A percentile compares a stretch with the other conserved stretches of the same genome.
phyloP scores from a whole-genome alignment of 2,797 vertebrate species.

The Rhynchonycteris naso region DNA sequence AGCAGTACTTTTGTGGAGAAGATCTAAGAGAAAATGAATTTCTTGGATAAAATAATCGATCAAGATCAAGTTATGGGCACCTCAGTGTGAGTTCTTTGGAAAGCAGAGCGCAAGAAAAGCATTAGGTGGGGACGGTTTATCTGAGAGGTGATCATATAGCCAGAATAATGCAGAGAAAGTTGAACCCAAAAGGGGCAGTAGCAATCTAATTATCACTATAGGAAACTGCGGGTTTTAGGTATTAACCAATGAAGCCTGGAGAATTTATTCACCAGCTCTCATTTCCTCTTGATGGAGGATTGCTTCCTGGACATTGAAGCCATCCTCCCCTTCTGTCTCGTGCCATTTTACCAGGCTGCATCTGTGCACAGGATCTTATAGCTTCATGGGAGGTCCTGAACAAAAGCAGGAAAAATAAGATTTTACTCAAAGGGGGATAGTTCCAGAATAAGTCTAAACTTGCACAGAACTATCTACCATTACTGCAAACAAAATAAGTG shows the following conservation, averaged over 20 bases:
- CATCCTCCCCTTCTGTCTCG: background rate
- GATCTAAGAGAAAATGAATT: background rate
- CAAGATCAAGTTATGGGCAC: background rate
- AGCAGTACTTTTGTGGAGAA: background rate
- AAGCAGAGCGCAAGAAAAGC: background rate
- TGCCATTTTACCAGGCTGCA: background rate
- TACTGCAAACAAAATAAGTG: background rate
- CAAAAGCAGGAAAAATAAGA: background rate
- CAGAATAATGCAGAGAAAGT: background rate
- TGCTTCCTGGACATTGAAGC: background rate
- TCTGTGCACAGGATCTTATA: background rate
- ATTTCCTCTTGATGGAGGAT: background rate
- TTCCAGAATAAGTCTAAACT: constrained; percentile 22
- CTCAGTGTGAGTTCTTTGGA: background rate
- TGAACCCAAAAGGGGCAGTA: background rate
- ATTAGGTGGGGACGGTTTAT: background rate
- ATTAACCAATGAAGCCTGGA: background rate
- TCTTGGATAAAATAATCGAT: background rate
- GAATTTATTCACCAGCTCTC: background rate
- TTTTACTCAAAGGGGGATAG: background rate
- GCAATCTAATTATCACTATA: background rate
- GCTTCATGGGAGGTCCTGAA: background rate
- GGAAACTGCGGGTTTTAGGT: background rate
- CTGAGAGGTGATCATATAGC: background rate
- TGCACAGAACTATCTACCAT: background rate